Evolutionary conservation across 2,888 invertebrate genomes (phyloP).

Genomic region (Lasioglossum villosulum): DNA sequence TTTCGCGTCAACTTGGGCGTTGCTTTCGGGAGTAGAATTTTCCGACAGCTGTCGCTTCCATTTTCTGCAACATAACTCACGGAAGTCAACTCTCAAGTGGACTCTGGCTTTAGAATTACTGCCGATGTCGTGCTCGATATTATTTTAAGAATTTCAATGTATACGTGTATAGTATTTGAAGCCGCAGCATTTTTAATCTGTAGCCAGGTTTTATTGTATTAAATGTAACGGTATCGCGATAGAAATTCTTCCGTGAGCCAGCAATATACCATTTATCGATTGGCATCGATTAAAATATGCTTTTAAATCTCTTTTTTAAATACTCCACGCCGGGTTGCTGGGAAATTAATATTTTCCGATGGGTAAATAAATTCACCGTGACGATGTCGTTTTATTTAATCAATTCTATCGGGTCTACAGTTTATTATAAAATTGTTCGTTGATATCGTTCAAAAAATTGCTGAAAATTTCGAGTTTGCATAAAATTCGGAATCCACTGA

Average conservation of each 20-base stretch:
- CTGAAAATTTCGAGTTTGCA: neutral
- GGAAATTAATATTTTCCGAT: neutral
- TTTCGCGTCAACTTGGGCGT: neutral
- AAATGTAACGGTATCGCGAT: neutral
- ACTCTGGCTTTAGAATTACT: neutral
- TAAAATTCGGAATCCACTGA: neutral
- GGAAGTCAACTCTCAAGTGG: neutral
- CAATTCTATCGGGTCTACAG: neutral
- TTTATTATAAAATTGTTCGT: neutral
- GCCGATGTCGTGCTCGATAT: neutral
- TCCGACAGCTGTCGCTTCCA: neutral
- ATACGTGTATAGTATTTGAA: neutral
- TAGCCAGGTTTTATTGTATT: neutral
- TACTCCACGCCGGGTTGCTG: neutral
- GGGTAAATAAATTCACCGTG: neutral
- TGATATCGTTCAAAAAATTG: neutral
- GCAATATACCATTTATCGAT: neutral
- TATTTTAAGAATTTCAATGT: neutral
- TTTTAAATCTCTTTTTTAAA: neutral
- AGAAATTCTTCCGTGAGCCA: neutral
- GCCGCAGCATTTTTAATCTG: neutral
- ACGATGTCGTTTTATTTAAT: neutral
- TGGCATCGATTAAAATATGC: slow-evolving; percentile 1
- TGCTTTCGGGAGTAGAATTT: neutral
- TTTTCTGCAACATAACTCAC: neutral